Base-by-base conservation (phyloP, 1,140 invertebrate genomes). In the Pissodes strobi region DNA sequence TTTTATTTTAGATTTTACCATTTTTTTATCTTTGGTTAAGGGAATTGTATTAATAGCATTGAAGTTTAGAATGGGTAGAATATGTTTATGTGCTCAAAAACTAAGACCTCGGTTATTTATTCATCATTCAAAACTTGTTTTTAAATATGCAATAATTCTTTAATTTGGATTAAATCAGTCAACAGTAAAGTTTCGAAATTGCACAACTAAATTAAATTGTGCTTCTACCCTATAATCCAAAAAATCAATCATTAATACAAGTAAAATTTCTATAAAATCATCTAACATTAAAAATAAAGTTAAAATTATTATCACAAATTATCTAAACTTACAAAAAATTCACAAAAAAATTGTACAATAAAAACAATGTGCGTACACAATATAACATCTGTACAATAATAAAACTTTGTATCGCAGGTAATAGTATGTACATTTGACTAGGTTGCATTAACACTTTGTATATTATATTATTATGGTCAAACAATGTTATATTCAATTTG, bases 401-500 rank as follows among this genome's bases (percentile, higher is more conserved):
- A 58, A 65, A 60, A 60, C 48, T 60, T 51, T 60, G 23, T 60
- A 62, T 65, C 55, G 37, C 41, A 55, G n/a, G 17, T 45, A 65
- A 52, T 59, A 59, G 61, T 66, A 66, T 66, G 38, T 66, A 66
- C 64, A 66, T 43, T 66, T 66, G 64, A 66, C 64, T 66, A 65
- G 64, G 38, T 55, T 60, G 23, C 21, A 49, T 64, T 61, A 66
- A 66, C 57, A 60, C 55, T 59, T 48, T 64, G 49, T 62, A 62
- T 52, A 52, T 59, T 41, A 53, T 41, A 56, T 51, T 45, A 64
- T 15, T 49, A 64, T 49, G 46, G 53, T 59, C 55, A 41, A 66
- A 66, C 64, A 66, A 15, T 66, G 15, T 51, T 58, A 65, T 41
- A 41, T 43, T 52, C 25, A 39, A 58, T 59, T 17, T n/a, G n/a